Percentiles rank a stretch among this genome's conserved stretches.
Conservation (phyloP, 1,140 invertebrate species). For the Heliconius hewitsoni region DNA sequence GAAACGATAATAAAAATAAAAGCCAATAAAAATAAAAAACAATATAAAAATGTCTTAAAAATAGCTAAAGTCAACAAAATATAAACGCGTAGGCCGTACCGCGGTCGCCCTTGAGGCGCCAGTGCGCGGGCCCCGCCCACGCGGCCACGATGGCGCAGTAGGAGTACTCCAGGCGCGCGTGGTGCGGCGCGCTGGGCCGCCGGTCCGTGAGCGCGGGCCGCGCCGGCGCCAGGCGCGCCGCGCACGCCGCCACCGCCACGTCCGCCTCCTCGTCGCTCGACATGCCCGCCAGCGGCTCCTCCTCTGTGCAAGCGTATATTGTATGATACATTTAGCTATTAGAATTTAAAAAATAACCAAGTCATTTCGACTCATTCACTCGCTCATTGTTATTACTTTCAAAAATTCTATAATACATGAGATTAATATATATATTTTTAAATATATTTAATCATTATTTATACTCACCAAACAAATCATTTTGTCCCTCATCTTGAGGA, state of each 20-base stretch:
- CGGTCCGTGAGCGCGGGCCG: conserved; percentile 66
- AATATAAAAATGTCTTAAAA: no score
- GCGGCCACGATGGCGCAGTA: conserved; percentile 82
- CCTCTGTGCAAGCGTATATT: conserved; percentile 43
- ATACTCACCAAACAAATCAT: conserved; percentile 66
- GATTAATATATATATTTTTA: no score
- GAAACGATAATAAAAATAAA: no score
- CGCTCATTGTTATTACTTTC: no score
- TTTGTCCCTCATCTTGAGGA: conserved; percentile 71
- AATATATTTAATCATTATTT: no score
- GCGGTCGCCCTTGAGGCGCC: conserved; percentile 84
- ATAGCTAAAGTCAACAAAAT: no score
- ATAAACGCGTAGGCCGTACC: conserved; percentile 40
- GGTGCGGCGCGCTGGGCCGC: conserved; percentile 58
- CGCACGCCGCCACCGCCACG: conserved; percentile 67
- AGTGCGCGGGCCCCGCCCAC: conserved; percentile 89
- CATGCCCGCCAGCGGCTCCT: conserved; percentile 69
- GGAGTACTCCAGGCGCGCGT: conserved; percentile 85
- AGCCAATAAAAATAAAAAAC: no score
- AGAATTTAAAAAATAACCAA: no score
- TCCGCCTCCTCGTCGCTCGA: conserved; percentile 78
- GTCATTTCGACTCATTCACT: no score
- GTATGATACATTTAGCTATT: no score
- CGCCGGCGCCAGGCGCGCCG: conserved; percentile 57
- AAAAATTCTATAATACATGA: no score